Base-by-base conservation (phyloP, 92 coral and sea anemone species). In the Siderastrea siderea region DNA sequence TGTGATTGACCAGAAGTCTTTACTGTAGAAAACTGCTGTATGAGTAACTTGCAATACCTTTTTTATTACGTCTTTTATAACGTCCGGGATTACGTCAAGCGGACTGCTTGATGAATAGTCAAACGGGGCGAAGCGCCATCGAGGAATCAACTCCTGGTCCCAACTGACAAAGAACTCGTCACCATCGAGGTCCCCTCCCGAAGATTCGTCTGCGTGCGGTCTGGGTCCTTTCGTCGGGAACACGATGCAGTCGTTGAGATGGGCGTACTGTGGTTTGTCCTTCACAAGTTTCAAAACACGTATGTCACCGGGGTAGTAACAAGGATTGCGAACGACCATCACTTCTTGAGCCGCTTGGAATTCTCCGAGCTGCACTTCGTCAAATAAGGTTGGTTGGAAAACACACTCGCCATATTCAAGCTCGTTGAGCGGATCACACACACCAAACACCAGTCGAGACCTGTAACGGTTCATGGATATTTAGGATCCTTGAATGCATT, bases 171-270 rank as follows among this genome's bases (percentile, higher is more conserved):
- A 95, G 79, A 95, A 97, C 70, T 95, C 96, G 72, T 92, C 94
- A 49, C 99, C 99, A 61, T 93, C 99, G n/a, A 97, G 83, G 59
- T 92, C 94, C 1, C 97, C 98, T 2, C 99, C 99, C 3, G 98
- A 94, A 51, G 95, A 92, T 84, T 97, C 99, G 72, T 96, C 98
- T n/a, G 99, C 92, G 74, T 97, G 99, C 8, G 99, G 99, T 7
- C 98, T 93, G 26, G 74, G 59, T 44, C 99, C 99, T 49, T 86
- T 74, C 6, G 90, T 92, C 1, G 99, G 99, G 67, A 97, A 97
- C 50, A 95, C 98, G 62, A 97, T 92, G 65, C 99, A 97, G 86
- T 97, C 99, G 63, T 50, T 88, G 63, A 97, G 94, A 80, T 97
- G 90, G 9, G 78, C 92, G 88, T 90, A 92, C 74, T 59, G 77